Evolutionary conservation across 2,797 vertebrate genomes (phyloP).

Genomic region (Chromobotia macracanthus): DNA sequence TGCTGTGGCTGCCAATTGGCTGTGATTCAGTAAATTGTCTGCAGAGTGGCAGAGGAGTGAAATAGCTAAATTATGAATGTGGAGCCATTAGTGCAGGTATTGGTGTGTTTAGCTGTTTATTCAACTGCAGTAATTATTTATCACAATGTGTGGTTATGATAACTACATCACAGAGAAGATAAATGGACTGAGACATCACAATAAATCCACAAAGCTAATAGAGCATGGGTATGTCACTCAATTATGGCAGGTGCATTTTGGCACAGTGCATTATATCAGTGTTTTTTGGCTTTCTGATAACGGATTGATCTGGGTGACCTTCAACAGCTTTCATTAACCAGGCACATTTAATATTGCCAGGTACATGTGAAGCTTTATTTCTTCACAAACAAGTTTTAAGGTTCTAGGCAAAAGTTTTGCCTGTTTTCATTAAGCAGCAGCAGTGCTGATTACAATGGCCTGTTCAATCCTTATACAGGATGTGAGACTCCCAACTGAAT

Average conservation of each 20-base stretch:
- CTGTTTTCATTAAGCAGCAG: neutral
- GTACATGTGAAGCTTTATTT: neutral
- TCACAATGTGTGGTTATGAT: conserved; percentile 58
- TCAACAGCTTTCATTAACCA: conserved; percentile 19
- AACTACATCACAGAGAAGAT: conserved; percentile 54
- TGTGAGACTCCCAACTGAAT: conserved; percentile 25
- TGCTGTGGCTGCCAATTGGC: conserved; percentile 65
- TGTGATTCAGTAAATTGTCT: conserved; percentile 62
- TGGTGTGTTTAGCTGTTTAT: conserved; percentile 57
- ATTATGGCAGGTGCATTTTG: conserved; percentile 36
- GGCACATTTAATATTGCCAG: conserved; percentile 3
- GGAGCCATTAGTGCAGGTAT: conserved; percentile 69
- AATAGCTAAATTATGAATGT: conserved; percentile 75
- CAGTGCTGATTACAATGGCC: neutral
- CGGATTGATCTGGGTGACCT: conserved; percentile 22
- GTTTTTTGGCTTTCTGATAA: conserved; percentile 26
- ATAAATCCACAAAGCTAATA: conserved; percentile 56
- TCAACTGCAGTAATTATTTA: conserved; percentile 61
- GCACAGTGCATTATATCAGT: neutral
- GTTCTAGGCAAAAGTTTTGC: neutral
- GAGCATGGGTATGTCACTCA: conserved; percentile 39
- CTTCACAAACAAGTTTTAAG: neutral
- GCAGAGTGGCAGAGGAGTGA: conserved; percentile 47
- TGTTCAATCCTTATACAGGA: neutral
- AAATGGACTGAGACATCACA: conserved; percentile 54